A percentile compares a stretch with the other conserved stretches of the same genome.
Evolutionary conservation across 2,888 invertebrate species (phyloP).

Genomic region (Spodoptera littoralis): DNA sequence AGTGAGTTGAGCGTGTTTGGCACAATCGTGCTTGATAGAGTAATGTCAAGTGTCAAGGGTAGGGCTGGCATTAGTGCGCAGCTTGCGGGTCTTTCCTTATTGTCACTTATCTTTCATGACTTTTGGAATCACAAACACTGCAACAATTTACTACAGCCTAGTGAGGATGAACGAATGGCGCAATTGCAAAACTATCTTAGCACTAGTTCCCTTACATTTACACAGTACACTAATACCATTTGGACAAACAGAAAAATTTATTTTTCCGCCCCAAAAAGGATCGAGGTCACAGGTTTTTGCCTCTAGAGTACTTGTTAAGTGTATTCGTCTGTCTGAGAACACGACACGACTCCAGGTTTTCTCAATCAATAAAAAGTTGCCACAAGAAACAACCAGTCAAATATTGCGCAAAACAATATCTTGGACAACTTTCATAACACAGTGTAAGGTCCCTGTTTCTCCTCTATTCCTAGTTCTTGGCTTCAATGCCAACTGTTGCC

Average conservation of each 20-base stretch:
- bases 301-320: conserved; percentile 27
- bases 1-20: conserved; percentile 39
- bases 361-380: conserved; percentile 31
- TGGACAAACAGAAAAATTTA: conserved; percentile 41
- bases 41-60: conserved; percentile 74
- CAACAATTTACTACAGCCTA: no score
- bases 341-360: conserved; percentile 25
- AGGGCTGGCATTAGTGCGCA: conserved; percentile 58
- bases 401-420: conserved; percentile 18
- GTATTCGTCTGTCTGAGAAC: conserved; percentile 32
- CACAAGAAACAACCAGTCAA: conserved; percentile 24
- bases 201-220: conserved; percentile 12
- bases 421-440: background rate
- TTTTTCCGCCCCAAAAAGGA: conserved; percentile 45
- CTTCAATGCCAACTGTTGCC: conserved; percentile 20
- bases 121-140: no score
- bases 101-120: conserved; percentile 3
- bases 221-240: conserved; percentile 24
- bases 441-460: conserved; percentile 5
- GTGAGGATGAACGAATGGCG: background rate
- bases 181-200: background rate
- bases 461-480: conserved; percentile 16
- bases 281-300: conserved; percentile 49
- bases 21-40: conserved; percentile 60
- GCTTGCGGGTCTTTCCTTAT: conserved; percentile 37